These are phyloP conservation scores for Montifringilla adamsi DNA, from an alignment of 2,113 vertebrate genomes.

Conservation along the genomic window DNA sequence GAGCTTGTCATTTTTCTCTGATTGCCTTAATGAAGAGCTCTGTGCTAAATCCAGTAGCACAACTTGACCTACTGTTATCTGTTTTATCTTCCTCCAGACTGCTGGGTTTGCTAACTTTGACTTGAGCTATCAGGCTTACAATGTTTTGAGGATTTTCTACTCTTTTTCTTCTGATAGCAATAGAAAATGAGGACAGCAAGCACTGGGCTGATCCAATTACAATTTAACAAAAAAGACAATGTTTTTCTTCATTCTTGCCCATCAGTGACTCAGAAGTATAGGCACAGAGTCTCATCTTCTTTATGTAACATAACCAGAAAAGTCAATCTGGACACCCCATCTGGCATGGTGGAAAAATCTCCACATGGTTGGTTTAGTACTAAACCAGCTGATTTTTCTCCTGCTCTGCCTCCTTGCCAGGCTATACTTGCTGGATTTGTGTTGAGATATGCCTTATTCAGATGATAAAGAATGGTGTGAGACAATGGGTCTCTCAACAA, in stretches of 20 bases:
- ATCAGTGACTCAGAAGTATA: neutral
- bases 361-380: neutral
- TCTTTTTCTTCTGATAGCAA: neutral
- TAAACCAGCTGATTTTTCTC: neutral
- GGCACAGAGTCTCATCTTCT: neutral
- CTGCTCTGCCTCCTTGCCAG: neutral
- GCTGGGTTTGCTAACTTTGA: neutral
- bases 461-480: neutral
- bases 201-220: neutral
- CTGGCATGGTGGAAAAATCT: neutral
- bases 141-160: neutral
- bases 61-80: neutral
- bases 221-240: neutral
- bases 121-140: neutral
- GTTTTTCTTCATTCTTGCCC: neutral
- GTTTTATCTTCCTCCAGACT: neutral
- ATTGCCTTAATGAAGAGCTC: neutral
- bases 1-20: neutral
- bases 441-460: neutral
- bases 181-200: neutral
- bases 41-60: neutral
- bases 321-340: neutral
- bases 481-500: neutral
- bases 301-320: neutral
- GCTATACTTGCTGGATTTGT: neutral